Evolutionary conservation across 64 coral and sea anemone genomes (phyloP), one percentile per base, ranked within the genome.

Genomic region (Actinia tenebrosa): DNA sequence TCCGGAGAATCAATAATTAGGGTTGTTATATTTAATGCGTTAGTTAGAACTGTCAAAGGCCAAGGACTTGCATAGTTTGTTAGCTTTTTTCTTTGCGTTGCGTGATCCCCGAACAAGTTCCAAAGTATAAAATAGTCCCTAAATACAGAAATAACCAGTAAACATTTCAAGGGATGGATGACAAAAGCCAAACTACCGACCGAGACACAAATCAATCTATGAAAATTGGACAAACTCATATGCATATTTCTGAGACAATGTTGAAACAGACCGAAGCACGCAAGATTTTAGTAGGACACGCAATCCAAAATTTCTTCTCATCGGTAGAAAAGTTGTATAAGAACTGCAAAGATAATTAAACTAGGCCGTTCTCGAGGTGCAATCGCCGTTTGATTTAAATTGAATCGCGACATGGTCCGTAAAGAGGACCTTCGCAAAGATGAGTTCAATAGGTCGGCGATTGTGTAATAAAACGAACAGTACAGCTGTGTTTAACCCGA

Each of bases 201-300:
- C 69, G 69, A 75, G 69, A 75, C 69, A 75, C 69, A 75, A 75
- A 30, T 75, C 69, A 75, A 75, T 75, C 69, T 75, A 75, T 75
- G 69, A 75, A 75, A 97, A 97, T 97, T 90, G 85, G 77, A 77
- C 89, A 83, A 87, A 45, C 90, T 86, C 86, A 97, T 97, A 93
- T 97, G 89, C 94, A 97, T 97, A 97, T 84, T 89, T 77, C 20
- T 66, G 85, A 97, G 94, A 97, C 94, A 93, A 80, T 93, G 94
- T 88, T 93, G 94, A 93, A 88, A 93, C 90, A 92, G 55, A 78
- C 25, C 53, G n/a, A 86, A 92, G 72, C 87, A 88, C 91, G 87
- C 91, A 84, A 87, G 79, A 68, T 83, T 55, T 75, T 84, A 60
- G 84, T 22, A 79, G 56, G 37, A 78, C 94, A 93, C 91, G 91